A percentile compares a stretch with the other conserved stretches of the same genome.
Evolutionary conservation across 2,797 vertebrate genomes (phyloP).

Genomic region (Kryptolebias ocellatus): DNA sequence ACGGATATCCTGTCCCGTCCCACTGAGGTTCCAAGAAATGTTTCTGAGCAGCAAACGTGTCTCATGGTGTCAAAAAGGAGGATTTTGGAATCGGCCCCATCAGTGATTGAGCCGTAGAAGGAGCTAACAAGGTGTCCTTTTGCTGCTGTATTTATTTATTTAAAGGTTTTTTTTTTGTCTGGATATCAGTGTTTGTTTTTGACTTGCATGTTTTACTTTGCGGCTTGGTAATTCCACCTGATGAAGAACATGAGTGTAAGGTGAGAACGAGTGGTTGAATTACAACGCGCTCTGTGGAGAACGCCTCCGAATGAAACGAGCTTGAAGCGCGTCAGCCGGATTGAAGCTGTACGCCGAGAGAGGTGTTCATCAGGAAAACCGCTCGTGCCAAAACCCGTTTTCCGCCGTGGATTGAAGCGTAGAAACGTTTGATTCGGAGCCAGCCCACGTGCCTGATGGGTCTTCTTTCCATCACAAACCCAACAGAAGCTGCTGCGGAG

Average conservation of each 20-base stretch:
- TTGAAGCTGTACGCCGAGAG: too few species aligned
- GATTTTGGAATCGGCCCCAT: too few species aligned
- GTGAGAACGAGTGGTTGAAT: not conserved
- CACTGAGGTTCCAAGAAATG: conserved; percentile 80
- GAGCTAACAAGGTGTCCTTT: not conserved
- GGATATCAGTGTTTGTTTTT: not conserved
- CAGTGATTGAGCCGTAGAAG: not conserved
- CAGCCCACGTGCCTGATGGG: too few species aligned
- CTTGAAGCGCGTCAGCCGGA: too few species aligned
- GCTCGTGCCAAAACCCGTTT: too few species aligned
- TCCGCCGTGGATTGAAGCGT: too few species aligned
- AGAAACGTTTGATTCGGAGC: too few species aligned
- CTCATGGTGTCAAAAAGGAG: not conserved
- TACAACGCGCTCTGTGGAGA: not conserved
- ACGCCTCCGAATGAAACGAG: too few species aligned
- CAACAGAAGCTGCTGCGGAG: too few species aligned
- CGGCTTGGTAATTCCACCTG: not conserved
- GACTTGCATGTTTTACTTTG: not conserved
- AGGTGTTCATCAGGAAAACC: too few species aligned
- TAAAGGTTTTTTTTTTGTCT: not conserved
- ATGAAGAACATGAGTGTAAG: not conserved
- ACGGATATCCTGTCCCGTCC: conserved; percentile 76
- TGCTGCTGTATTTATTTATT: not conserved
- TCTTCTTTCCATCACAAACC: too few species aligned
- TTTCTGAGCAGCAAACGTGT: conserved; percentile 26